phyloP scores from a whole-genome alignment of 2,113 vertebrate species.

The Alethe diademata region DNA sequence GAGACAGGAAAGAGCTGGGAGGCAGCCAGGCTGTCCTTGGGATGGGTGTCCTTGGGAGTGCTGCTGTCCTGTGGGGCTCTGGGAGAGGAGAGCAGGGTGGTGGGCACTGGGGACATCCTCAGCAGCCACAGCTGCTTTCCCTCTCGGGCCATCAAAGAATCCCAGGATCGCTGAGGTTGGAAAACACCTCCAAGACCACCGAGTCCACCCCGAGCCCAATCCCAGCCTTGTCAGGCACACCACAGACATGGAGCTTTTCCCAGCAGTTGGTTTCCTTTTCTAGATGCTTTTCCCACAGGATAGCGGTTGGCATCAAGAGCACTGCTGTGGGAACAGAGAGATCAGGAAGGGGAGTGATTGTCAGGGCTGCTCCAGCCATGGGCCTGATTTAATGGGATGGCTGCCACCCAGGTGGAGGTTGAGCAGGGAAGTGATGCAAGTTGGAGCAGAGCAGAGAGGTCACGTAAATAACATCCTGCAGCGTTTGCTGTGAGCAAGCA shows the following conservation, averaged over 20 bases:
- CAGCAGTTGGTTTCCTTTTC: not conserved
- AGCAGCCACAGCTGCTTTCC: fast-evolving
- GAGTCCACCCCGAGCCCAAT: not conserved
- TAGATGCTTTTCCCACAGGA: not conserved
- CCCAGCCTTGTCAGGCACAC: not conserved
- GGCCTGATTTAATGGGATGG: not conserved
- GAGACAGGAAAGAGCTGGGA: not conserved
- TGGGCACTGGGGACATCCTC: fast-evolving
- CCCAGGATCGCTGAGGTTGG: not conserved
- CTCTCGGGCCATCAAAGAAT: fast-evolving
- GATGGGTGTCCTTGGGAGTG: not conserved
- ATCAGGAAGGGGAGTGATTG: not conserved
- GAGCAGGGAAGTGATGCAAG: not conserved
- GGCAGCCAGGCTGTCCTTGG: not conserved
- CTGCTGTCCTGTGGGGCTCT: fast-evolving
- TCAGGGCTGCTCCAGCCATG: not conserved
- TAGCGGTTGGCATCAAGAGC: not conserved
- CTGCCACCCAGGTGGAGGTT: not conserved
- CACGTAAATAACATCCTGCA: not conserved
- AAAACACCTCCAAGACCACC: not conserved
- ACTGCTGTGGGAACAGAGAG: not conserved
- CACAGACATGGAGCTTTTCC: not conserved
- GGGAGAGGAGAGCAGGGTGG: not conserved
- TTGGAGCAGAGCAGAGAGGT: not conserved
- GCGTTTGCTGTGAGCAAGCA: slow-evolving; percentile 36